Evolutionary conservation across 2,888 invertebrate genomes (phyloP).

Genomic region (Yponomeuta sedellus): DNA sequence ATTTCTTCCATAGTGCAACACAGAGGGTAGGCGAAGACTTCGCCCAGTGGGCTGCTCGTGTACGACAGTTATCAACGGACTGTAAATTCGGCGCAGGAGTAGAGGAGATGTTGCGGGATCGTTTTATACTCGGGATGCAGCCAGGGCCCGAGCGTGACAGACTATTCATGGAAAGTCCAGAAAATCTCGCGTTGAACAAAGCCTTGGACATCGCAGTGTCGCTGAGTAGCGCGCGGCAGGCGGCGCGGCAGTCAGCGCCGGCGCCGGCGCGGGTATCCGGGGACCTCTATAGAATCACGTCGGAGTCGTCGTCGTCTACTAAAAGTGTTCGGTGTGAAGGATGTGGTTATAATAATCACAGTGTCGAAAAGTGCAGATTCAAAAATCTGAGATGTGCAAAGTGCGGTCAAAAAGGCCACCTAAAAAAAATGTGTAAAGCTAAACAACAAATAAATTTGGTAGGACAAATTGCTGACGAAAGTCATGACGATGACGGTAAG

Average conservation of each 20-base stretch:
- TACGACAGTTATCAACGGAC: too few species aligned
- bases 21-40: too few species aligned
- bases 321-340: neutral
- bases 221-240: conserved; percentile 7
- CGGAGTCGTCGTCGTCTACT: neutral
- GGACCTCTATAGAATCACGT: neutral
- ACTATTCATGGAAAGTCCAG: too few species aligned
- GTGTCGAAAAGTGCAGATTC: conserved; percentile 2
- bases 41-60: too few species aligned
- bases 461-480: neutral
- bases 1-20: too few species aligned
- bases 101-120: too few species aligned
- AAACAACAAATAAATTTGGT: neutral
- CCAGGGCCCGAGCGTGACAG: too few species aligned
- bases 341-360: neutral
- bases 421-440: neutral
- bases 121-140: too few species aligned
- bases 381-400: neutral
- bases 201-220: too few species aligned
- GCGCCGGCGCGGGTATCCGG: too few species aligned
- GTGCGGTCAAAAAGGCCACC: conserved; percentile 6
- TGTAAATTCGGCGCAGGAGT: too few species aligned
- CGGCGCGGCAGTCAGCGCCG: neutral
- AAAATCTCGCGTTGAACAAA: too few species aligned
- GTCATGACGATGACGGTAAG: conserved; percentile 1